Conservation (phyloP, 2,888 invertebrate genomes). For the Selenia dentaria region DNA sequence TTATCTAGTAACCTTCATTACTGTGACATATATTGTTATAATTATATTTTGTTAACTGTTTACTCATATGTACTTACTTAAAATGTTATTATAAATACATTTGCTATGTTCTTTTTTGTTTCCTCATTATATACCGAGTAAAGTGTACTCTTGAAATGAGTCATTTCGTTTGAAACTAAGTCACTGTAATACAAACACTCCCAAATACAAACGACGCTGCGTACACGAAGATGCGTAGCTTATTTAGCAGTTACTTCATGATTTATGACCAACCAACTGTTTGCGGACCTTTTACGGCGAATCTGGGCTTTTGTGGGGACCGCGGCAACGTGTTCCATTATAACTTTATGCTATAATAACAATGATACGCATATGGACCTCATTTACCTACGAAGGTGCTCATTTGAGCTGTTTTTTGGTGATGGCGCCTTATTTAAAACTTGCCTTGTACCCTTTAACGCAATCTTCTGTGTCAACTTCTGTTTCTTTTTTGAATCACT, state of each 20-base stretch:
- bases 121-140: too few species aligned
- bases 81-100: too few species aligned
- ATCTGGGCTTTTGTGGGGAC: constrained; percentile 37
- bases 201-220: constrained; percentile 5
- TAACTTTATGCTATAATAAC: constrained; percentile 22
- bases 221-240: constrained; percentile 14
- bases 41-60: too few species aligned
- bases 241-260: constrained; percentile 40
- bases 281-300: constrained; percentile 65
- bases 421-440: constrained; percentile 18
- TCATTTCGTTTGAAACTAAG: not conserved
- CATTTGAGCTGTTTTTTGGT: constrained; percentile 23
- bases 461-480: constrained; percentile 8
- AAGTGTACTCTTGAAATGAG: too few species aligned
- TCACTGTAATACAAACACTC: constrained; percentile 3
- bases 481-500: not conserved
- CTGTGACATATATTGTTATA: too few species aligned
- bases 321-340: constrained; percentile 25
- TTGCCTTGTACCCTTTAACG: constrained; percentile 16
- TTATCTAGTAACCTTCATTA: too few species aligned
- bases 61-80: too few species aligned
- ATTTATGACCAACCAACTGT: constrained; percentile 70
- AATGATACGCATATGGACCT: constrained; percentile 27
- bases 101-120: too few species aligned
- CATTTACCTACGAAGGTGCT: constrained; percentile 25